phyloP scores from a whole-genome alignment of 2,797 vertebrate species.

The Labeo calbasu region DNA sequence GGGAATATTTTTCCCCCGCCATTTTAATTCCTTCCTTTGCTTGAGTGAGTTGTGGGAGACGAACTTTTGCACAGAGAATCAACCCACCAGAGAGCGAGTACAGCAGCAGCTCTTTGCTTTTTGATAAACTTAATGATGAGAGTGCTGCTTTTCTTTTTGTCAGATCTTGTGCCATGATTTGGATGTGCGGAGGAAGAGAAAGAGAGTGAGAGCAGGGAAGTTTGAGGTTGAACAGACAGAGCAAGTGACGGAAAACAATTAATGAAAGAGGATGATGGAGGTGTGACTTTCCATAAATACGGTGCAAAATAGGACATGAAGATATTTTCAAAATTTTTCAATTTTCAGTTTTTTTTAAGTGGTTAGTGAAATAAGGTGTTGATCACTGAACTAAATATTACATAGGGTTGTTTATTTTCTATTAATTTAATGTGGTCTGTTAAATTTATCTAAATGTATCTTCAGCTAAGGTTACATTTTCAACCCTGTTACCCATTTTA shows the following conservation, averaged over 20 bases:
- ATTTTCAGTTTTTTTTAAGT: not conserved
- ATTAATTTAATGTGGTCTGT: no score
- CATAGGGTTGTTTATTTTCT: no score
- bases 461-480: no score
- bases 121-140: constrained; percentile 59
- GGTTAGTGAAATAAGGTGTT: not conserved
- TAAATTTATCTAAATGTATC: no score
- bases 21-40: constrained; percentile 67
- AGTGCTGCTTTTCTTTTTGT: constrained; percentile 56
- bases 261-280: constrained; percentile 20
- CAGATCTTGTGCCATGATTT: constrained; percentile 59
- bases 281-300: constrained; percentile 15
- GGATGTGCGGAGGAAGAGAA: constrained; percentile 48
- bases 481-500: no score
- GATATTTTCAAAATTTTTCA: not conserved
- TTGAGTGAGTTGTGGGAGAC: constrained; percentile 48
- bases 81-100: constrained; percentile 33
- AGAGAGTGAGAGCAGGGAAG: constrained; percentile 25
- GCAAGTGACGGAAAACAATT: constrained; percentile 10
- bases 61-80: constrained; percentile 22
- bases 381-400: not conserved
- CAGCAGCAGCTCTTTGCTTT: constrained; percentile 53
- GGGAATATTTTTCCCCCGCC: constrained; percentile 74
- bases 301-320: not conserved
- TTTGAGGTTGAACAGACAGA: constrained; percentile 26